Evolutionary conservation across 2,113 vertebrate genomes (phyloP).

Genomic region (Tiliqua scincoides): DNA sequence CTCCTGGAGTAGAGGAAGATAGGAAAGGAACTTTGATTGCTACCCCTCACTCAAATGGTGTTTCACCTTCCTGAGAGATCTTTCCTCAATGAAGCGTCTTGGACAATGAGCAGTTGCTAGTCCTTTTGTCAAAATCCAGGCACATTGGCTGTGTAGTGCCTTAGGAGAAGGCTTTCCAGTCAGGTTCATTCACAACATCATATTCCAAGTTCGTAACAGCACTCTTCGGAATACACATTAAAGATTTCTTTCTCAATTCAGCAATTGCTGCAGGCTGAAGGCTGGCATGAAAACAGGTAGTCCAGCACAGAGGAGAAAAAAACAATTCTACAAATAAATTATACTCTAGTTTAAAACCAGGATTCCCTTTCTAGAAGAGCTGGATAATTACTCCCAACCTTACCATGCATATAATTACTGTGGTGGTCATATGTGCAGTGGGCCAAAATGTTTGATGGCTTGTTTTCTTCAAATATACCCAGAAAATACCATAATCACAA

Average conservation of each 20-base stretch:
- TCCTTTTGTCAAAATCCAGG: too few relatives aligned
- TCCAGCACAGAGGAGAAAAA: constrained; percentile 29
- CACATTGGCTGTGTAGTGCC: too few relatives aligned
- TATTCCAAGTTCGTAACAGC: too few relatives aligned
- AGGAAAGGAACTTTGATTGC: too few relatives aligned
- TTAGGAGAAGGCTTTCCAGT: too few relatives aligned
- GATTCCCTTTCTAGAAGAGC: constrained; percentile 54
- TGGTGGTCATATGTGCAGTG: constrained; percentile 52
- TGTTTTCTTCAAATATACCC: constrained; percentile 51
- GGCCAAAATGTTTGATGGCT: constrained; percentile 47
- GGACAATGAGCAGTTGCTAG: too few relatives aligned
- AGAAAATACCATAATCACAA: constrained; percentile 49
- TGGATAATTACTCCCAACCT: constrained; percentile 48
- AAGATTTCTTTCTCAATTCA: constrained; percentile 5
- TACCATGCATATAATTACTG: constrained; percentile 63
- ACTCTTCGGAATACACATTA: too few relatives aligned
- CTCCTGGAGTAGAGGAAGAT: too few relatives aligned
- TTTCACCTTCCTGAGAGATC: too few relatives aligned
- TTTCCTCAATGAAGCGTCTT: too few relatives aligned
- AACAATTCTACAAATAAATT: constrained; percentile 64
- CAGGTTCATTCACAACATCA: too few relatives aligned
- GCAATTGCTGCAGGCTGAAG: constrained; percentile 52
- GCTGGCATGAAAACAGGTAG: constrained; percentile 55
- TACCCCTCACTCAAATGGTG: too few relatives aligned
- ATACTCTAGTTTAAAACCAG: constrained; percentile 71